phyloP scores from a whole-genome alignment of 2,113 vertebrate genomes.

The Calypte anna region DNA sequence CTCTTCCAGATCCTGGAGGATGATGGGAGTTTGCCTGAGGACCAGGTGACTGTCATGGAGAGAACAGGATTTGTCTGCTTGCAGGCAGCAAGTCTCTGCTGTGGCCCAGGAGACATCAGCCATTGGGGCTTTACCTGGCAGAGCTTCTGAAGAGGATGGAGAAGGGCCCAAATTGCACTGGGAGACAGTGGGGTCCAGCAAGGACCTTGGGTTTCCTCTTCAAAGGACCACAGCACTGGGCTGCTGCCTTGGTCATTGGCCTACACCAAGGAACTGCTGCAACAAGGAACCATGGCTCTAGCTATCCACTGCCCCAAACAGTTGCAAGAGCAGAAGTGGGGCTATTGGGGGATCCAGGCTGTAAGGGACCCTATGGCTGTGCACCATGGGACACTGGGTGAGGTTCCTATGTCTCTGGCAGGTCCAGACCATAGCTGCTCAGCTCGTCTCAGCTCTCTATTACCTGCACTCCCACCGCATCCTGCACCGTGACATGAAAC shows the following conservation, averaged over 20 bases:
- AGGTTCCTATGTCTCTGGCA: conserved; percentile 24
- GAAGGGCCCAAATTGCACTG: not conserved
- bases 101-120: not conserved
- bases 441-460: conserved; percentile 95
- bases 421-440: conserved; percentile 90
- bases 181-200: not conserved
- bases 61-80: not conserved
- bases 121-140: not conserved
- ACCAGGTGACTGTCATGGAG: conserved; percentile 78
- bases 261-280: not conserved
- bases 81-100: not conserved
- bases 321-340: not conserved
- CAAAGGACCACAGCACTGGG: not conserved
- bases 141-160: not conserved
- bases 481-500: conserved; percentile 97
- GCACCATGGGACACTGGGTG: not conserved
- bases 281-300: not conserved
- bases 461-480: conserved; percentile 97
- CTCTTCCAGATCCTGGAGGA: conserved; percentile 96
- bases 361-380: not conserved
- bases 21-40: conserved; percentile 89
- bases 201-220: not conserved
- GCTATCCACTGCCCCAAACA: not conserved
- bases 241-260: not conserved
- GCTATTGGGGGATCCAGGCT: not conserved